phyloP scores from a whole-genome alignment of 2,888 invertebrate genomes.

The Lasioglossum lativentre region DNA sequence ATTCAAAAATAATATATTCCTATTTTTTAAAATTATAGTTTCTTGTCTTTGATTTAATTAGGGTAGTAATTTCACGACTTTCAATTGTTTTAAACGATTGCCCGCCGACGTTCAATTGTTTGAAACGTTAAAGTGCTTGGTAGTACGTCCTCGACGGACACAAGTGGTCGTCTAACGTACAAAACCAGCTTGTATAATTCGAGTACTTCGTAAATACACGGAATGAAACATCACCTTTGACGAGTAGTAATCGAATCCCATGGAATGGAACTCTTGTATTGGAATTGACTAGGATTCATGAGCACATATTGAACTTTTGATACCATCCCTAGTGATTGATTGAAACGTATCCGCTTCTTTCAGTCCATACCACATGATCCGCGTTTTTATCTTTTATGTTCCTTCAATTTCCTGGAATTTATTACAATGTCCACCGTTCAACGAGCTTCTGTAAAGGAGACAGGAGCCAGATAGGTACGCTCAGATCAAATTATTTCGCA shows the following conservation, averaged over 20 bases:
- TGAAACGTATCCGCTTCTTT: background rate
- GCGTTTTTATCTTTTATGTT: background rate
- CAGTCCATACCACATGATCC: background rate
- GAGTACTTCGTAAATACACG: background rate
- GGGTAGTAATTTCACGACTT: background rate
- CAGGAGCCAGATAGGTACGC: background rate
- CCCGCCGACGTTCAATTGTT: background rate
- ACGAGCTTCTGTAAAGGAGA: background rate
- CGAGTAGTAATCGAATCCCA: background rate
- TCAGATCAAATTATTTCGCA: background rate
- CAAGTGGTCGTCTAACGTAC: background rate
- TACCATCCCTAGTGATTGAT: background rate
- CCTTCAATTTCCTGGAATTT: background rate
- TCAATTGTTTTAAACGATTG: background rate
- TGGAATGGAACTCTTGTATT: background rate
- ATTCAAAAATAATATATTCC: background rate
- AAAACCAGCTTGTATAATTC: background rate
- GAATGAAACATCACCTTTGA: background rate
- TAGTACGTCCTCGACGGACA: background rate
- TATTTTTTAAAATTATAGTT: background rate
- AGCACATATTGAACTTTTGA: constrained; percentile 4
- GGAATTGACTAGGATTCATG: background rate
- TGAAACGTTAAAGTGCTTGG: background rate
- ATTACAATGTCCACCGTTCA: background rate
- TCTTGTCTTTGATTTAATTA: background rate